Evolutionary conservation across 2,888 invertebrate genomes (phyloP).

Genomic region (Galerucella nymphaeae): DNA sequence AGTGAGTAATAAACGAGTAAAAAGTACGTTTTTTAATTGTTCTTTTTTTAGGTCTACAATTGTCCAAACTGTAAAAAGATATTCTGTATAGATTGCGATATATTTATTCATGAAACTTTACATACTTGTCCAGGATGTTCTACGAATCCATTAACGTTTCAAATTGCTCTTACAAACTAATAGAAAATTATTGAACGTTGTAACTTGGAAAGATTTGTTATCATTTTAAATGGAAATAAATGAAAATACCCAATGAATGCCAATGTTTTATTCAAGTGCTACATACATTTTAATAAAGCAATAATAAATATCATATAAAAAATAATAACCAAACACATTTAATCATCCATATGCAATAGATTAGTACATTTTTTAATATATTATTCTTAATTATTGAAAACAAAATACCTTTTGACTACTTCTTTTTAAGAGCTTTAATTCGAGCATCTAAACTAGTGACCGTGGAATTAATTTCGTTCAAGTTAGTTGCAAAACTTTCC

Average conservation of each 20-base stretch:
- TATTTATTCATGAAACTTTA: conserved; percentile 91
- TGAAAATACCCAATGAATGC: not conserved
- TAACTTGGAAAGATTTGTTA: too few species aligned
- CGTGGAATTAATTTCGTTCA: conserved; percentile 82
- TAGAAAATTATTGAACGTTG: not conserved
- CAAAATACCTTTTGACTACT: conserved; percentile 51
- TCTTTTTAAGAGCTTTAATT: conserved; percentile 72
- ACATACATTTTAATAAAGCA: not conserved
- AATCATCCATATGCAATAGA: not conserved
- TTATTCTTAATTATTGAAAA: not conserved
- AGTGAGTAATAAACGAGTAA: conserved; percentile 61
- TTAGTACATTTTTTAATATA: not conserved
- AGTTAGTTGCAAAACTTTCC: conserved; percentile 82
- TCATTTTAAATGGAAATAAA: not conserved
- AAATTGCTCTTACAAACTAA: conserved; percentile 54
- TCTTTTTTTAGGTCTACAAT: conserved; percentile 75
- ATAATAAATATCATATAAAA: not conserved
- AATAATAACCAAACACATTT: not conserved
- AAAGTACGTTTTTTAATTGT: not conserved
- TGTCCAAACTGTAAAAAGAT: conserved; percentile 83
- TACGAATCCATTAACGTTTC: conserved; percentile 70
- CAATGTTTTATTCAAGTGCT: not conserved
- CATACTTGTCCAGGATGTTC: conserved; percentile 98
- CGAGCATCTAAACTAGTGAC: conserved; percentile 80
- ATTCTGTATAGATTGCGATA: conserved; percentile 96